Conservation (phyloP, 2,113 vertebrate genomes). For the Callithrix jacchus region DNA sequence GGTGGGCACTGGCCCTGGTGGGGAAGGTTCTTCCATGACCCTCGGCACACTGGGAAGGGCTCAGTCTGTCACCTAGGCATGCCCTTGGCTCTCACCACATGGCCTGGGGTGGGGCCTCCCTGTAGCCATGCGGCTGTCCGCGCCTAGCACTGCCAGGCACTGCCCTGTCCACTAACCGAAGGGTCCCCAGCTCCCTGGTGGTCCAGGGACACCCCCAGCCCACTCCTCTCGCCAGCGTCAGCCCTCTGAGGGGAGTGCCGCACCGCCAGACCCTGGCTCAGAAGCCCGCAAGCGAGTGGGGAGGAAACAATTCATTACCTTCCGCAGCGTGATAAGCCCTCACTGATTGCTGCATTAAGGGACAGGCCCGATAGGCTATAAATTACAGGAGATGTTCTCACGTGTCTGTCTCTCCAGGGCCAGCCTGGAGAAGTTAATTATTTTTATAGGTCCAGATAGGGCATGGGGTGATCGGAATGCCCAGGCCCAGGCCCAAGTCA, state of each 20-base stretch:
- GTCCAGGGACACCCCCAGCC: not conserved
- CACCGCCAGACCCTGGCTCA: accelerated
- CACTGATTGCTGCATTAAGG: conserved; percentile 81
- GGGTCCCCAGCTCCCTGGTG: not conserved
- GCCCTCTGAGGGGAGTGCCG: accelerated
- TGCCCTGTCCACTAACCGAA: not conserved
- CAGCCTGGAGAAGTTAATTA: conserved; percentile 85
- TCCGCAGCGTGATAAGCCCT: conserved; percentile 79
- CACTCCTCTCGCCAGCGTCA: accelerated
- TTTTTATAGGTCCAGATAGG: conserved; percentile 84
- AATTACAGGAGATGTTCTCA: conserved; percentile 82
- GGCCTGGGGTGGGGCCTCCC: not conserved
- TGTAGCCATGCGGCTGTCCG: accelerated
- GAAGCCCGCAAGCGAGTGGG: not conserved
- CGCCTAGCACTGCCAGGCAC: not conserved
- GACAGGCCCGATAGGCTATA: conserved; percentile 77
- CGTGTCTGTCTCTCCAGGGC: conserved; percentile 80
- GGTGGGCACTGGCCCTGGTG: accelerated
- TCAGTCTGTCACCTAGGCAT: not conserved
- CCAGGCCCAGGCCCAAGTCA: conserved; percentile 59
- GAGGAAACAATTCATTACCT: conserved; percentile 84
- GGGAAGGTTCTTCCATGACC: accelerated
- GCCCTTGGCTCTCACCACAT: not conserved
- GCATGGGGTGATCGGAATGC: conserved; percentile 74
- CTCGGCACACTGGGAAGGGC: accelerated